A percentile compares a stretch with the other conserved stretches of the same genome.
phyloP scores from a whole-genome alignment of 2,797 vertebrate genomes.

The Gadopsis bispinosus region DNA sequence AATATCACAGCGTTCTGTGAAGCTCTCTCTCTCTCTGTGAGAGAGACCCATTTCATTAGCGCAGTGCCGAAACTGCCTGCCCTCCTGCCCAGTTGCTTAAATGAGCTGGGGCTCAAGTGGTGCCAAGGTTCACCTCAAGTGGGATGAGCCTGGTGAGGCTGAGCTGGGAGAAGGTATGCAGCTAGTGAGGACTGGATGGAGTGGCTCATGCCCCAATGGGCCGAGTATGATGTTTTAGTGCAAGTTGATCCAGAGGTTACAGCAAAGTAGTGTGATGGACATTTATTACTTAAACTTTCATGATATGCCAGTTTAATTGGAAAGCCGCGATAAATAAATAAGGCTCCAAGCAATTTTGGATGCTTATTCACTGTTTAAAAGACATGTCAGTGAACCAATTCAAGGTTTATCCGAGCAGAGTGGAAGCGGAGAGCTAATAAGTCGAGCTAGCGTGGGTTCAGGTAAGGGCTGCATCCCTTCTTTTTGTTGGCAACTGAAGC shows the following conservation, averaged over 20 bases:
- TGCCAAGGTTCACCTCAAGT: slow-evolving; percentile 39
- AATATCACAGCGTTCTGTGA: slow-evolving; percentile 41
- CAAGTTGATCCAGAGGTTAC: slow-evolving; percentile 29
- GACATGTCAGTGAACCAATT: background rate
- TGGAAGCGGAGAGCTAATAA: background rate
- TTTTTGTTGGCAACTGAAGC: background rate
- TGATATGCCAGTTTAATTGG: background rate
- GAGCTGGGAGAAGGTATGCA: slow-evolving; percentile 25
- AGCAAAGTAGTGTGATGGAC: background rate
- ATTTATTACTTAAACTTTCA: slow-evolving; percentile 4
- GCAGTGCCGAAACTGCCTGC: background rate
- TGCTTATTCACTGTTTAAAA: slow-evolving; percentile 16
- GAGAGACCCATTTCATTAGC: slow-evolving; percentile 27
- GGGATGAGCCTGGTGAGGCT: slow-evolving; percentile 5
- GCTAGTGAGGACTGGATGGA: slow-evolving; percentile 4
- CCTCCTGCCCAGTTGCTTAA: slow-evolving; percentile 33
- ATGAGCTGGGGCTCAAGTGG: slow-evolving; percentile 33
- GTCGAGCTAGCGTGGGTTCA: background rate
- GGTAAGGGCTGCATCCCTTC: background rate
- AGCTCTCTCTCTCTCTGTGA: slow-evolving; percentile 13
- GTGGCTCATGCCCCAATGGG: background rate
- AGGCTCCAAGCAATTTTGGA: background rate
- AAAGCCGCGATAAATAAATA: background rate
- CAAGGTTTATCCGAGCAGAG: background rate
- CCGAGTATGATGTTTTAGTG: background rate